Base-by-base conservation (phyloP, 1,140 invertebrate genomes). In the Papilio machaon region DNA sequence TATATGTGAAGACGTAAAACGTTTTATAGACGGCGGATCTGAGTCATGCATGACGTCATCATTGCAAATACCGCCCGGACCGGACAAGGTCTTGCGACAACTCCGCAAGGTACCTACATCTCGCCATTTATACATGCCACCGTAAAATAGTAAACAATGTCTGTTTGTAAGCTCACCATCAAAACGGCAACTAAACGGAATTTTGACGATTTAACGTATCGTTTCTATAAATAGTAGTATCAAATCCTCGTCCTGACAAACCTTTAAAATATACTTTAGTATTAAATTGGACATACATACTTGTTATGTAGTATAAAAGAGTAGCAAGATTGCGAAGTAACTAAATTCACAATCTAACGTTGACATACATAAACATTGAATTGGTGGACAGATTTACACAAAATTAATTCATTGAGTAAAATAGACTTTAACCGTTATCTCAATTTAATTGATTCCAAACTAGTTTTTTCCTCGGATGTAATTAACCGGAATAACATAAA, bases 11-110 rank as follows among this genome's bases (percentile, higher is more conserved):
- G 77, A 84, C 81, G 46, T 86, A 83, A 85, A 85, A 87, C 85
- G 85, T 83, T 85, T 83, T 83, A 85, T 88, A 84, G 80, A 76
- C 78, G 77, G 84, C 85, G 82, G 82, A 80, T 79, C 80, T 87
- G 83, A 89, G 82, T 87, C 88, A 88, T 83, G 75, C 80, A 83
- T 90, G 85, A 89, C 85, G 88, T 90, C 87, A 90, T 81, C 30
- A 82, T 70, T 82, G 85, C 86, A 88, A 90, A 89, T 88, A 86
- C 86, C 84, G 88, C 88, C 88, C 83, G 83, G 82, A 70, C 84
- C 82, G 82, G 81, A 85, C 87, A 85, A 88, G 86, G 87, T 81
- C 86, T 87, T 84, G 84, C 84, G 84, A 87, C 85, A 88, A 79
- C 58, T 46, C n/a, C 15, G 77, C 60, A 43, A 6, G 13, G 54